These are phyloP conservation scores for Cosmia pyralina DNA, from an alignment of 2,888 invertebrate genomes.

Conservation along the genomic window DNA sequence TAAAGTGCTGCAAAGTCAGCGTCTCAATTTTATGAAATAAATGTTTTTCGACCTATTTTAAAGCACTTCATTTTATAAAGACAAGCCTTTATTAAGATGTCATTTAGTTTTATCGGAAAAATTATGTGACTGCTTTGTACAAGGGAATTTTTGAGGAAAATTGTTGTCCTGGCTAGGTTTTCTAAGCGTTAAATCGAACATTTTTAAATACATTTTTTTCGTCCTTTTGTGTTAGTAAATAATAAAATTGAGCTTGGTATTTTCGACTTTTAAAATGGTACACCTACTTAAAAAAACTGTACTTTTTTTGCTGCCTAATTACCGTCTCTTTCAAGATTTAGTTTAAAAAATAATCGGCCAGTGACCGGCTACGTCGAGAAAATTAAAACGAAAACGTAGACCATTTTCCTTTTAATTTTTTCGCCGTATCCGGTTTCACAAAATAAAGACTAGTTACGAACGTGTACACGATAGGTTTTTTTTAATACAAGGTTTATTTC, in stretches of 20 bases:
- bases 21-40: conserved; percentile 77
- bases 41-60: conserved; percentile 57
- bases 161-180: conserved; percentile 6
- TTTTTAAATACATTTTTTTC: not conserved
- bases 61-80: conserved; percentile 59
- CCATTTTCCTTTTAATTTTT: too few species aligned
- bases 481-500: not conserved
- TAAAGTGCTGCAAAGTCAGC: conserved; percentile 70
- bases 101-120: conserved; percentile 56
- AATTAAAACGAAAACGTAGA: not conserved
- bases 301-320: not conserved
- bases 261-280: not conserved
- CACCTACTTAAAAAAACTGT: not conserved
- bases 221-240: not conserved
- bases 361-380: not conserved
- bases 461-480: not conserved
- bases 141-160: conserved; percentile 38
- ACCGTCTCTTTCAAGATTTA: not conserved
- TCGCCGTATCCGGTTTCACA: too few species aligned
- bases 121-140: conserved; percentile 44
- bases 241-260: not conserved
- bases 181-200: not conserved
- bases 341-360: not conserved
- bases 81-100: conserved; percentile 63
- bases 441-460: not conserved